These are phyloP conservation scores for Eledona agricola DNA, from an alignment of 2,888 invertebrate species.

Conservation along the genomic window DNA sequence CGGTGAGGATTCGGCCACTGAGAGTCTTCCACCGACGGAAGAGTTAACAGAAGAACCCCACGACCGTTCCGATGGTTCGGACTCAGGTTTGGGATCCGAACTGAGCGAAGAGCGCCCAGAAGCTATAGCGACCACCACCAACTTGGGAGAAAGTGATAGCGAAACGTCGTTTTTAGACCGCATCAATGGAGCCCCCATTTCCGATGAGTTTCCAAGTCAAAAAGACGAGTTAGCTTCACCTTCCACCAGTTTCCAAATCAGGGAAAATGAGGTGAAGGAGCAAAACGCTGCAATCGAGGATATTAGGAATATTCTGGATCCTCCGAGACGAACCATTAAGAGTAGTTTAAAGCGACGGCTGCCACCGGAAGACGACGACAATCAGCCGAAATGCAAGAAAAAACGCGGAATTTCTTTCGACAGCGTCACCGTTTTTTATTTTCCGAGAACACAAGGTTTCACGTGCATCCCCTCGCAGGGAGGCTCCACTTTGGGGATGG, in stretches of 20 bases:
- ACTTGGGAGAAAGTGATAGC: conserved; percentile 62
- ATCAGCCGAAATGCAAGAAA: conserved; percentile 68
- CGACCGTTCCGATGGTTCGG: conserved; percentile 80
- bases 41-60: conserved; percentile 70
- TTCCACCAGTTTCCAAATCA: conserved; percentile 38
- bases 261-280: conserved; percentile 30
- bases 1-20: conserved; percentile 71
- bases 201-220: conserved; percentile 29
- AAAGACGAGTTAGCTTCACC: conserved; percentile 43
- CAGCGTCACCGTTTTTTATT: conserved; percentile 93
- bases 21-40: conserved; percentile 67
- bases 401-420: conserved; percentile 89
- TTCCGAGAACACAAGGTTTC: conserved; percentile 91
- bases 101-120: conserved; percentile 69
- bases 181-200: conserved; percentile 45
- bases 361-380: conserved; percentile 62
- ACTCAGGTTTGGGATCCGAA: conserved; percentile 84
- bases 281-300: conserved; percentile 41
- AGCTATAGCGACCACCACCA: conserved; percentile 43
- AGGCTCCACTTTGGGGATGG: conserved; percentile 94
- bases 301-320: conserved; percentile 48
- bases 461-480: conserved; percentile 92
- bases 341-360: conserved; percentile 77
- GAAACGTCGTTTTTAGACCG: conserved; percentile 66
- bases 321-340: conserved; percentile 63